Percentiles rank a stretch among this genome's conserved stretches.
phyloP scores from a whole-genome alignment of 23 tunicate species.

The Ciona savignyi region DNA sequence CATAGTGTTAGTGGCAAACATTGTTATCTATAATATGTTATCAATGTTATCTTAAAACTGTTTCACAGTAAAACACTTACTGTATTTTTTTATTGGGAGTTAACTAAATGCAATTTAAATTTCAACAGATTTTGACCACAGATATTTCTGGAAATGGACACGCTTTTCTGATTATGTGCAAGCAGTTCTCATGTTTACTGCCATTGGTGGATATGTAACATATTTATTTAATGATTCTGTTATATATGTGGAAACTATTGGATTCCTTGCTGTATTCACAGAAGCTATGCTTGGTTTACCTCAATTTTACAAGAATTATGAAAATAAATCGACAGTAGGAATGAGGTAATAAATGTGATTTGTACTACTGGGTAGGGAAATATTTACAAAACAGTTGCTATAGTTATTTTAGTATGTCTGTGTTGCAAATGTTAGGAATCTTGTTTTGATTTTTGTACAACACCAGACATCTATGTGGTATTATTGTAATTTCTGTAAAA shows the following conservation, averaged over 20 bases:
- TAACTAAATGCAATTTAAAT: too few relatives aligned
- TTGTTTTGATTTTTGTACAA: too few relatives aligned
- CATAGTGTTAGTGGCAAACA: too few relatives aligned
- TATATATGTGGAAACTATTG: conserved; percentile 75
- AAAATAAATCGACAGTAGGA: conserved; percentile 92
- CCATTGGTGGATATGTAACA: conserved; percentile 80
- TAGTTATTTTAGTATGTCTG: too few relatives aligned
- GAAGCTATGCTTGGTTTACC: conserved; percentile 98
- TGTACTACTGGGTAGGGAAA: neutral
- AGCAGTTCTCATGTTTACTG: conserved; percentile 58
- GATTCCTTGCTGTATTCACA: conserved; percentile 89
- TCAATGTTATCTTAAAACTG: too few relatives aligned
- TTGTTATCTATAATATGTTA: too few relatives aligned
- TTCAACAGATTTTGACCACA: conserved; percentile 70
- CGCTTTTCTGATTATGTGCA: conserved; percentile 93
- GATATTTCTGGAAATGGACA: conserved; percentile 97
- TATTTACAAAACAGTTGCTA: too few relatives aligned
- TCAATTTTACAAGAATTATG: conserved; percentile 79
- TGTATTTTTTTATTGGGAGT: too few relatives aligned
- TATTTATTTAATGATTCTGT: conserved; percentile 59
- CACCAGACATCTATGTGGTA: too few relatives aligned
- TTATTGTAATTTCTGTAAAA: too few relatives aligned
- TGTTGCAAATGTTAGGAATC: too few relatives aligned
- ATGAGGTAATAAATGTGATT: conserved; percentile 67
- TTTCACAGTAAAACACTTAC: too few relatives aligned